Percentiles rank a stretch among this genome's conserved stretches.
phyloP scores from a whole-genome alignment of 2,113 vertebrate genomes.

The Nibea albiflora region DNA sequence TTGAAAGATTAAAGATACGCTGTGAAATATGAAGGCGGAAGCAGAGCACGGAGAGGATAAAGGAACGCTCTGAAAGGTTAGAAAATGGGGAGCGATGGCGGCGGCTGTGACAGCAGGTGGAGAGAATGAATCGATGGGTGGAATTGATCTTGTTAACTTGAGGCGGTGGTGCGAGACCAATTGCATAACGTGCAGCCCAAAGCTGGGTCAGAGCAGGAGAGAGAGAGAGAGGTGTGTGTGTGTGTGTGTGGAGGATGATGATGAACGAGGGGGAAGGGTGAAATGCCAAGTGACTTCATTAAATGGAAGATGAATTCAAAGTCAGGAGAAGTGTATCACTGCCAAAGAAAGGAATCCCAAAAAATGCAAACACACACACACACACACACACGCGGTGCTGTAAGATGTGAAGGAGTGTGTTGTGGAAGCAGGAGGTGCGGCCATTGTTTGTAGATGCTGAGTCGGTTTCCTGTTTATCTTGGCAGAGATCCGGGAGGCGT shows the following conservation, averaged over 20 bases:
- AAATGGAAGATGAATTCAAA: slow-evolving; percentile 16
- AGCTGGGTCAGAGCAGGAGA: slow-evolving; percentile 34
- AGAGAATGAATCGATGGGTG: slow-evolving; percentile 57
- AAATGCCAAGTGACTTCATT: slow-evolving; percentile 16
- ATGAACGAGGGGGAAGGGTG: slow-evolving; percentile 6
- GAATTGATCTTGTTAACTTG: slow-evolving; percentile 70
- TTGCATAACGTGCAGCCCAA: slow-evolving; percentile 31
- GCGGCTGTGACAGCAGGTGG: slow-evolving; percentile 49
- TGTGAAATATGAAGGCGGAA: neutral
- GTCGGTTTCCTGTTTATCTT: slow-evolving; percentile 65
- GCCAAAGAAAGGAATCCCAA: slow-evolving; percentile 7
- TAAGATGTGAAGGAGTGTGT: neutral
- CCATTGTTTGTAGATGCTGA: slow-evolving; percentile 40
- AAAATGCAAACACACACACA: neutral
- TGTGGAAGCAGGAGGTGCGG: neutral
- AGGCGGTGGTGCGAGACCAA: slow-evolving; percentile 55
- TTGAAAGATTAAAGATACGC: neutral
- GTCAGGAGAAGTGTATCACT: neutral
- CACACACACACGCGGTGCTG: neutral
- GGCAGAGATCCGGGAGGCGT: slow-evolving; percentile 97
- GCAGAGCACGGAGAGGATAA: neutral
- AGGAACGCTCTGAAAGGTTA: neutral
- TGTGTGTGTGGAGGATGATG: neutral
- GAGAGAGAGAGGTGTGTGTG: no score
- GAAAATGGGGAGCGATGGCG: neutral